Evolutionary conservation across 1,140 invertebrate species (phyloP).

Genomic region (Bombus impatiens): DNA sequence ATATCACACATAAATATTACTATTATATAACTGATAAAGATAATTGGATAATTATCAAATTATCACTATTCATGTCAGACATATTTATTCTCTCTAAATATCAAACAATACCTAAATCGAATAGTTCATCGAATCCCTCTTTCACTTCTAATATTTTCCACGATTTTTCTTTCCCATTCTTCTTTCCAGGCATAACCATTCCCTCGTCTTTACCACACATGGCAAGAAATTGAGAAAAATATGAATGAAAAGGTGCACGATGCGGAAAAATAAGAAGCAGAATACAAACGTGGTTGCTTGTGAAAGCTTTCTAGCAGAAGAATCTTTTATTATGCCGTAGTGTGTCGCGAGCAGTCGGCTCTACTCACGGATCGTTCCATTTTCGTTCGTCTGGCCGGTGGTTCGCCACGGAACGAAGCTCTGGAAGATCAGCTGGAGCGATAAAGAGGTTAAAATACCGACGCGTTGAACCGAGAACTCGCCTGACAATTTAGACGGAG

Average conservation of each 20-base stretch:
- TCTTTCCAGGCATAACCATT: not conserved
- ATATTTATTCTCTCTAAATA: not conserved
- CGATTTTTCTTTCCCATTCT: too few species aligned
- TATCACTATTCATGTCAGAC: too few species aligned
- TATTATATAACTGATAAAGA: not conserved
- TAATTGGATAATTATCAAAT: too few species aligned
- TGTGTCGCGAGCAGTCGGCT: not conserved
- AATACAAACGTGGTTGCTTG: not conserved
- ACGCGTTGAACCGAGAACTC: conserved; percentile 53
- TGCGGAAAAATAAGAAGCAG: not conserved
- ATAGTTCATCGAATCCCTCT: too few species aligned
- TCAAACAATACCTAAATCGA: not conserved
- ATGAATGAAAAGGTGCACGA: not conserved
- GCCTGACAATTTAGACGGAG: conserved; percentile 53
- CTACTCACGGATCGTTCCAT: not conserved
- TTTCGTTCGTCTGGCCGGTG: not conserved
- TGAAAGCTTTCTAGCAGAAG: not conserved
- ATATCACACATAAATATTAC: conserved; percentile 15
- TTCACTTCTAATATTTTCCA: not conserved
- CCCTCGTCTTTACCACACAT: too few species aligned
- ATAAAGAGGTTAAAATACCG: conserved; percentile 58
- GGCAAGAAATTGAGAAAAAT: not conserved
- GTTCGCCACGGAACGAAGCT: not conserved
- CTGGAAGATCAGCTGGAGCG: conserved; percentile 42
- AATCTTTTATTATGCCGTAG: not conserved